Percentiles rank a stretch among this genome's conserved stretches.
These are phyloP conservation scores for Hypselothyrea guttata DNA, from an alignment of 2,888 invertebrate genomes.

Conservation along the genomic window DNA sequence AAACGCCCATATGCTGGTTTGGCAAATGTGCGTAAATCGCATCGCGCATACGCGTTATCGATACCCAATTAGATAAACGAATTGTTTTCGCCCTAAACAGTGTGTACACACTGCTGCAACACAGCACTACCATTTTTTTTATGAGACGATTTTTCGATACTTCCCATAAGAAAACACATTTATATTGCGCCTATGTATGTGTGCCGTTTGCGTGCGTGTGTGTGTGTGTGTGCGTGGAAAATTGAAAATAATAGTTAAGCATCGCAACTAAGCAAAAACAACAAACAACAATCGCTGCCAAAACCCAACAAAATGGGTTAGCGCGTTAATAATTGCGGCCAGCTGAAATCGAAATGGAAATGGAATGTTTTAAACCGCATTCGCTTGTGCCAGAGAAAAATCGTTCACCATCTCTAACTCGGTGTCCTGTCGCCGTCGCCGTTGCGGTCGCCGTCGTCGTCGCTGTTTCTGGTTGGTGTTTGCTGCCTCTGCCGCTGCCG, in stretches of 20 bases:
- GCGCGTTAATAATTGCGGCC: constrained; percentile 37
- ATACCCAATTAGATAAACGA: constrained; percentile 45
- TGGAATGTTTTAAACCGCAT: constrained; percentile 48
- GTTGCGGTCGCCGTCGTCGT: constrained; percentile 39
- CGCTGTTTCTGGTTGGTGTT: too few relatives aligned
- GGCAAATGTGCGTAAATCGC: neutral
- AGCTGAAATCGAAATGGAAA: constrained; percentile 31
- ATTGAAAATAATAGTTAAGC: constrained; percentile 43
- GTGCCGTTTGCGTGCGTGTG: constrained; percentile 42
- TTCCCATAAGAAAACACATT: constrained; percentile 66
- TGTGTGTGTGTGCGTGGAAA: constrained; percentile 47
- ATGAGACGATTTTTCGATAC: constrained; percentile 58
- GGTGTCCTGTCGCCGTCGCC: constrained; percentile 51
- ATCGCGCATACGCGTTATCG: constrained; percentile 26
- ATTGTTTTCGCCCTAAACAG: constrained; percentile 13
- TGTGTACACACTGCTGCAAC: constrained; percentile 57
- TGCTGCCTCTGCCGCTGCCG: constrained; percentile 41
- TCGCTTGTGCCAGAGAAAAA: constrained; percentile 60
- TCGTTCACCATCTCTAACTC: constrained; percentile 61
- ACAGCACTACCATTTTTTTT: constrained; percentile 55
- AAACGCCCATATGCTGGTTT: too few relatives aligned
- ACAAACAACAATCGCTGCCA: constrained; percentile 35
- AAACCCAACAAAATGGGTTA: constrained; percentile 37
- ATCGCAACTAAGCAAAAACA: constrained; percentile 24
- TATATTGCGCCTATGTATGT: constrained; percentile 56